Evolutionary conservation across 2,797 vertebrate genomes (phyloP), one percentile per base, ranked within the genome.

Genomic region (Toxotes lorentzi): DNA sequence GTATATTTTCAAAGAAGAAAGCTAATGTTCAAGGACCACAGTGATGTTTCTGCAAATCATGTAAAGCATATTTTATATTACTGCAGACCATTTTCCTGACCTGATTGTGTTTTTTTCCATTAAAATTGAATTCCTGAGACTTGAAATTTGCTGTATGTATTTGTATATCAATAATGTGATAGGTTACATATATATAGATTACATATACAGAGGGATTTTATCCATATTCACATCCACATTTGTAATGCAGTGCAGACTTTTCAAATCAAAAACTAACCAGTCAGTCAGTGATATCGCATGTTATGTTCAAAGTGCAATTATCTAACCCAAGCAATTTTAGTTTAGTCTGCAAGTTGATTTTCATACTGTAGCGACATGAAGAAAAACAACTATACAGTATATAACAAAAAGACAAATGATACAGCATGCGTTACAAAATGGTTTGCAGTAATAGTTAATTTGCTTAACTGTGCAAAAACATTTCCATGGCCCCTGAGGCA

Each of bases 401-500:
- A 53, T 13, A 53, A 56, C 23, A 76, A 58, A 59, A 60, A 43
- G 4, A 70, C 13, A 75, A 65, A 48, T 43, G 2, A 23, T 40
- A 27, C 70, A 64, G 66, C 47, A 35, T 21, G 7, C 16, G 57
- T 71, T 45, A 43, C 10, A 70, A 69, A 74, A 70, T 3, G 7
- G 6, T 64, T 60, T 45, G 16, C 47, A 59, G 38, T 35, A 58
- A 78, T 63, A 27, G 27, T 41, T 48, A 54, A 85, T 60, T 45
- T 56, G 51, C 60, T 62, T 40, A 74, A 78, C 61, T 21, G 12
- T 85, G 54, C 45, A 43, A 72, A 86, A 63, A 73, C 38, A 64
- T 72, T n/a, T 24, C 24, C 17, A 7, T 11, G 13, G 16, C 38
- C 67, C 30, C 53, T 11, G 48, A 67, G 70, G 67, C 32, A 30